A percentile compares a stretch with the other conserved stretches of the same genome.
Conservation (phyloP, 2,113 vertebrate species). For the Steatornis caripensis region DNA sequence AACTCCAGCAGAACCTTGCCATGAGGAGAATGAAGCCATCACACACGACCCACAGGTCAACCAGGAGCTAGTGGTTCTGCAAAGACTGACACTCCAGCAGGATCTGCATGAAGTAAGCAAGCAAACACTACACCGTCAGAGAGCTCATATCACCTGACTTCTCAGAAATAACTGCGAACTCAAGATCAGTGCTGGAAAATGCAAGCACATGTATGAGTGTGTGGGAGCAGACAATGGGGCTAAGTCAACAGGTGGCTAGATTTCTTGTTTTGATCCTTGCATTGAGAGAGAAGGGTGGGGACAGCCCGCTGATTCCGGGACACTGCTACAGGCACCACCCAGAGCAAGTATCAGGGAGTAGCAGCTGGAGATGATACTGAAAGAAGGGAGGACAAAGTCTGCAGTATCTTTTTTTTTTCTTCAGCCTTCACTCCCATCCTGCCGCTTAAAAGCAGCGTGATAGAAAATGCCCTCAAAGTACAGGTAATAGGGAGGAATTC, state of each 20-base stretch:
- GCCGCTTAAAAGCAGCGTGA: not conserved
- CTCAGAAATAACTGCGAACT: not conserved
- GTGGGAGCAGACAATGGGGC: not conserved
- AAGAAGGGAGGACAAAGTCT: not conserved
- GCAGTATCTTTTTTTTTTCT: not conserved
- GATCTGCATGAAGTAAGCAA: not conserved
- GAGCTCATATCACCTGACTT: not conserved
- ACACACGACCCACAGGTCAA: fast-evolving
- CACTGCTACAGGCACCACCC: conserved; percentile 26
- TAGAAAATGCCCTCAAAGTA: not conserved
- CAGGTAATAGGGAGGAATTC: not conserved
- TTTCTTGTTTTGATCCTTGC: not conserved
- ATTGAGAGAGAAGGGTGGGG: not conserved
- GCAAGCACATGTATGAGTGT: fast-evolving
- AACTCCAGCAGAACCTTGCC: not conserved
- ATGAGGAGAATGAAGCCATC: not conserved
- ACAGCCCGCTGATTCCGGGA: not conserved
- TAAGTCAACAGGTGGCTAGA: not conserved
- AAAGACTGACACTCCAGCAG: not conserved
- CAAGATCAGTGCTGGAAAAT: not conserved
- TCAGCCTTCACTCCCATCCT: not conserved
- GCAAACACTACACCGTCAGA: not conserved
- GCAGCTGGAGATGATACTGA: not conserved
- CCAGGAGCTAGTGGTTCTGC: not conserved
- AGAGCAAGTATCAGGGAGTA: conserved; percentile 26